Conservation (phyloP, 2,113 vertebrate species). For the Ptychochromis oligacanthus region DNA sequence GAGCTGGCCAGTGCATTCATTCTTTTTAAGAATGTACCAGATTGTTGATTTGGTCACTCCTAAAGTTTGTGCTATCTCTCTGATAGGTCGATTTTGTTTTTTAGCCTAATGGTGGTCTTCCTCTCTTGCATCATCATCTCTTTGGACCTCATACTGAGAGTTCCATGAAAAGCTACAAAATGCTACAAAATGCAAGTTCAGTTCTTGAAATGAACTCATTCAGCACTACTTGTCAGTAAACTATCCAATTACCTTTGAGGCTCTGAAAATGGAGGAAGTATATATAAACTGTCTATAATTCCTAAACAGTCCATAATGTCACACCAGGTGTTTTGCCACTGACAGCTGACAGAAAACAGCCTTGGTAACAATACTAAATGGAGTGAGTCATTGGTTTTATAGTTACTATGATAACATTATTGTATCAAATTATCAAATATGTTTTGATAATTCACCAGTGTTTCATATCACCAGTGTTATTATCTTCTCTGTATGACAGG, state of each 20-base stretch:
- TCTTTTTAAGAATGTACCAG: too few relatives aligned
- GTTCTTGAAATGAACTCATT: too few relatives aligned
- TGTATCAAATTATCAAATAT: background rate
- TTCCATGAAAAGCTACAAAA: background rate
- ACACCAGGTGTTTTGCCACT: background rate
- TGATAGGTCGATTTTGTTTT: background rate
- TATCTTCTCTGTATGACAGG: background rate
- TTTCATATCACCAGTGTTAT: background rate
- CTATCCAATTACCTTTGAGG: background rate
- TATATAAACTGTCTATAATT: background rate
- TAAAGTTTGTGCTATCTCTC: too few relatives aligned
- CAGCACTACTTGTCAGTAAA: background rate
- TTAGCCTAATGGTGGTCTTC: background rate
- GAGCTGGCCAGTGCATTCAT: too few relatives aligned
- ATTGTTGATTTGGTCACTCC: too few relatives aligned
- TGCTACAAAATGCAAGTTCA: too few relatives aligned
- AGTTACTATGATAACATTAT: background rate
- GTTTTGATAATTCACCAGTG: background rate
- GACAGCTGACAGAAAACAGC: background rate
- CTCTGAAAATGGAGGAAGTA: background rate
- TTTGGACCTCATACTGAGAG: background rate
- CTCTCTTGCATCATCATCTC: background rate
- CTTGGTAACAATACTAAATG: background rate
- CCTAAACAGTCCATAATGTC: too few relatives aligned
- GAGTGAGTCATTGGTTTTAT: background rate